Conservation (phyloP, 2,888 invertebrate species). For the Leucophora obtusa region DNA sequence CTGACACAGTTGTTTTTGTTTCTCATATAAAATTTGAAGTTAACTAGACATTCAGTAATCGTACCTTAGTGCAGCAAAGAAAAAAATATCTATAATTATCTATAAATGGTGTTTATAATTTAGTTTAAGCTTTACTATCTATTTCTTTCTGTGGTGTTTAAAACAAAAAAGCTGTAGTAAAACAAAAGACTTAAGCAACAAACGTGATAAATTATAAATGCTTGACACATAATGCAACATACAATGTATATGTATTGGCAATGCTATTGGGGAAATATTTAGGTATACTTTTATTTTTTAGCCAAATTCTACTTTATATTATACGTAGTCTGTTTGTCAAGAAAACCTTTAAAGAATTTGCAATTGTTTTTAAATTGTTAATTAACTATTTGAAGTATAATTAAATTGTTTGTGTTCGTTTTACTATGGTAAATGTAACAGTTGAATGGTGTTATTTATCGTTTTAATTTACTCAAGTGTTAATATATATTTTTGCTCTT, state of each 20-base stretch:
- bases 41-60: no score
- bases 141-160: background rate
- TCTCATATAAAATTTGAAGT: no score
- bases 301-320: background rate
- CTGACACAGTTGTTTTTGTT: no score
- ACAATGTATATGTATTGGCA: constrained; percentile 28
- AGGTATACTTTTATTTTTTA: background rate
- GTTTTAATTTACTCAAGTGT: constrained; percentile 65
- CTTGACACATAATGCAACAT: constrained; percentile 36
- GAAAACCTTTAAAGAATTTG: constrained; percentile 26
- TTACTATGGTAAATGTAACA: background rate
- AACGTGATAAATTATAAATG: constrained; percentile 49
- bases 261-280: constrained; percentile 17
- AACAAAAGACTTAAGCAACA: constrained; percentile 58
- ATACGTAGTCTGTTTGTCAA: constrained; percentile 1
- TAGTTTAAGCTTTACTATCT: background rate
- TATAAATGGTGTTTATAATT: constrained; percentile 5
- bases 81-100: background rate
- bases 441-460: background rate
- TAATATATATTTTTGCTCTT: constrained; percentile 59
- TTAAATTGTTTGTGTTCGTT: background rate
- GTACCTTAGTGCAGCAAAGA: no score
- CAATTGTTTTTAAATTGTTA: background rate
- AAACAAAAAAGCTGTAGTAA: constrained; percentile 1
- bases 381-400: background rate